Conservation (phyloP, 2,888 invertebrate species). For the Cryptocephalus moraei region DNA sequence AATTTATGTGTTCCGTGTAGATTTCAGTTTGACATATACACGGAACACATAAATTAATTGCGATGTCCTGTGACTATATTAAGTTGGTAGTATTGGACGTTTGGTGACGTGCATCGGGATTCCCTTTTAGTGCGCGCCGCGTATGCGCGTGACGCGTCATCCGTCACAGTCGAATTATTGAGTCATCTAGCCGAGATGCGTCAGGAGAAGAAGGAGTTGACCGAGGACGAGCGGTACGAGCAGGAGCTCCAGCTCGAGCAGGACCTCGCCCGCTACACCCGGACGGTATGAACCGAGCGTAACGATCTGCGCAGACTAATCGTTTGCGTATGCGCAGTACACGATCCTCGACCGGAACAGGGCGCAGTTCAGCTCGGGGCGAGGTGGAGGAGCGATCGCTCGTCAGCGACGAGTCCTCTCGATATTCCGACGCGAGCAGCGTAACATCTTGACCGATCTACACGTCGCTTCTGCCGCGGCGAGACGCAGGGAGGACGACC, state of each 20-base stretch:
- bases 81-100: too few species aligned
- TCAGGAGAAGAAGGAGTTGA: constrained; percentile 24
- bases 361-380: constrained; percentile 46
- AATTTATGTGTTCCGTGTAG: too few species aligned
- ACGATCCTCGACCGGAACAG: constrained; percentile 68
- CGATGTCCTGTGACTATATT: too few species aligned
- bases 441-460: constrained; percentile 52
- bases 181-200: constrained; percentile 6
- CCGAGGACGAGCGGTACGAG: constrained; percentile 49
- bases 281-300: constrained; percentile 38
- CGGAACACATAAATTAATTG: too few species aligned
- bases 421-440: constrained; percentile 51
- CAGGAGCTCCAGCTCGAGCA: constrained; percentile 67
- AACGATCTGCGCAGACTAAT: too few species aligned
- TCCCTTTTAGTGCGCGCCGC: too few species aligned
- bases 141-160: too few species aligned
- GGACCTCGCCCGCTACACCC: constrained; percentile 69
- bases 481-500: constrained; percentile 46
- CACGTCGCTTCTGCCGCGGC: constrained; percentile 48
- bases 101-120: too few species aligned
- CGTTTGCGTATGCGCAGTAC: constrained; percentile 10
- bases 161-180: too few species aligned
- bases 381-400: constrained; percentile 44
- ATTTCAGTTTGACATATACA: too few species aligned
- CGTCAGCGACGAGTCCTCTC: constrained; percentile 52